These are phyloP conservation scores for Pammene aurita DNA, from an alignment of 2,888 invertebrate genomes.

Conservation along the genomic window DNA sequence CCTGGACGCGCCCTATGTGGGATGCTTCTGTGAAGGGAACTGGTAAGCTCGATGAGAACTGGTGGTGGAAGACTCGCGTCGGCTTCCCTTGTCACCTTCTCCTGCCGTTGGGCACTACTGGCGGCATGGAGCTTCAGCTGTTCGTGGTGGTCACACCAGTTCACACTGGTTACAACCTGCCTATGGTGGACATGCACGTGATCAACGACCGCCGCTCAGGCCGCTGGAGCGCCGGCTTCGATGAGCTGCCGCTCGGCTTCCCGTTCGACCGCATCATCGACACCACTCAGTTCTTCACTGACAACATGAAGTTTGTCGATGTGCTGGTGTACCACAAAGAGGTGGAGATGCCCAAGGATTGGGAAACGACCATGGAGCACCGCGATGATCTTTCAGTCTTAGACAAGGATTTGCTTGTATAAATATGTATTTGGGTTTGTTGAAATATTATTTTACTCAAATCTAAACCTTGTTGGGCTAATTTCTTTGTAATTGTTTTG, in stretches of 20 bases:
- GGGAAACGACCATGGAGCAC: constrained; percentile 65
- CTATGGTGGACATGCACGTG: constrained; percentile 71
- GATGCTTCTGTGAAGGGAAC: constrained; percentile 53
- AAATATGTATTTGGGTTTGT: no score
- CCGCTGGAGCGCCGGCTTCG: constrained; percentile 82
- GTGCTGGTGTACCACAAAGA: constrained; percentile 85
- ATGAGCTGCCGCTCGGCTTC: constrained; percentile 87
- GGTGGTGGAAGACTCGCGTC: constrained; percentile 78
- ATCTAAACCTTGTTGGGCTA: no score
- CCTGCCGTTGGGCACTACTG: constrained; percentile 86
- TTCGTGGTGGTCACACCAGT: constrained; percentile 85
- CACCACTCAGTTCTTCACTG: constrained; percentile 82
- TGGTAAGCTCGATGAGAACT: constrained; percentile 69
- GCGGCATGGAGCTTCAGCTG: constrained; percentile 86
- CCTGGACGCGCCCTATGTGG: constrained; percentile 66
- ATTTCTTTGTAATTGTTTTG: neutral
- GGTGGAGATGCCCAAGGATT: constrained; percentile 53
- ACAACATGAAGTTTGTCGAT: constrained; percentile 87
- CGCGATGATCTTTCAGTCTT: constrained; percentile 72
- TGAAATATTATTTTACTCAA: no score
- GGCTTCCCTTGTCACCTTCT: constrained; percentile 88
- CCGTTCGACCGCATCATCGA: constrained; percentile 89
- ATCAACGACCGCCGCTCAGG: constrained; percentile 80
- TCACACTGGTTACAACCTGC: constrained; percentile 73
- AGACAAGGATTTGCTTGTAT: constrained; percentile 61